These are phyloP conservation scores for Pterois miles DNA, from an alignment of 2,797 vertebrate species.

Conservation along the genomic window DNA sequence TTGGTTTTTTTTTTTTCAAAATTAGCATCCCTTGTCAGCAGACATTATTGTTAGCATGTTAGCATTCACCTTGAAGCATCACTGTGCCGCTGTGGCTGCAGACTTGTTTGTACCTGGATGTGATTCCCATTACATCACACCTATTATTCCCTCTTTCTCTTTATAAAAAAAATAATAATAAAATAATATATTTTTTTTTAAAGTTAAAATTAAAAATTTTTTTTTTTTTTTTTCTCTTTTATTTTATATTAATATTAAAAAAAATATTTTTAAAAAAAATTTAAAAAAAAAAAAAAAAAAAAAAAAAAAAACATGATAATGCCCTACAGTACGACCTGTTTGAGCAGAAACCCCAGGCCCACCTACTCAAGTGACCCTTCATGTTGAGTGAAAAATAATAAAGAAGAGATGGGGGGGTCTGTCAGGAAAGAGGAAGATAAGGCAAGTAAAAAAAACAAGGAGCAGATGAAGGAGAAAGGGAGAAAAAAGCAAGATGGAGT, in stretches of 20 bases:
- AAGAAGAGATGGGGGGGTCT: neutral
- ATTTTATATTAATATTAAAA: too few species aligned
- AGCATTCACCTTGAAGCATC: neutral
- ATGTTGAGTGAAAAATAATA: slow-evolving; percentile 13
- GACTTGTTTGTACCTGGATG: neutral
- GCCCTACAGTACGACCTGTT: neutral
- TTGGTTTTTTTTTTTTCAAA: too few species aligned
- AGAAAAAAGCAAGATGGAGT: slow-evolving; percentile 55
- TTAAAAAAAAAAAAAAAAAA: too few species aligned
- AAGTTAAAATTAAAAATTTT: too few species aligned
- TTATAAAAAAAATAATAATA: too few species aligned
- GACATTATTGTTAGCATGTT: neutral
- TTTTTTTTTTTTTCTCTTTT: too few species aligned
- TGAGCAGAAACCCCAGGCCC: neutral
- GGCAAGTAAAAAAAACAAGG: slow-evolving; percentile 29
- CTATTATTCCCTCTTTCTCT: neutral
- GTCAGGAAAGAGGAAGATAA: slow-evolving; percentile 33
- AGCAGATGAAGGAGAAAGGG: slow-evolving; percentile 50
- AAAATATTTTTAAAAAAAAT: too few species aligned
- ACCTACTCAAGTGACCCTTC: neutral
- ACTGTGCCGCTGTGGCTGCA: neutral
- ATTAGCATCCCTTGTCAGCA: too few species aligned
- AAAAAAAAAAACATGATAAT: too few species aligned
- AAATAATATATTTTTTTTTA: too few species aligned
- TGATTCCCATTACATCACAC: neutral